Conservation (phyloP, 2,888 invertebrate genomes). For the Drosophila prostipennis region DNA sequence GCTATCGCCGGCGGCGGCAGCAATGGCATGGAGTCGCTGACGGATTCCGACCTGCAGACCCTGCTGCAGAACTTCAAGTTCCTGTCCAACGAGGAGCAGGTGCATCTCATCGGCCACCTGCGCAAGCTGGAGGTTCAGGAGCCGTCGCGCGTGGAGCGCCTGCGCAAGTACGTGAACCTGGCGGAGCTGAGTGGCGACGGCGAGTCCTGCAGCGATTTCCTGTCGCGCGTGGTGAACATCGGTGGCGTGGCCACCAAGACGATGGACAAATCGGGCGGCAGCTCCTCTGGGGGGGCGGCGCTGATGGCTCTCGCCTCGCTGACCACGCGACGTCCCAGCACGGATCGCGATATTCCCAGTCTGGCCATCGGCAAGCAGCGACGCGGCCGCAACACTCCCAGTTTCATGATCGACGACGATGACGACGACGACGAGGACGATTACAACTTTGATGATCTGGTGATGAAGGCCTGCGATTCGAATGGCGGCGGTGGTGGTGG, state of each 20-base stretch:
- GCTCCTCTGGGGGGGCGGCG: slow-evolving; percentile 4
- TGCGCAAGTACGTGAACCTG: slow-evolving; percentile 90
- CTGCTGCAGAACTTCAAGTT: slow-evolving; percentile 92
- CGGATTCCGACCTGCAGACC: slow-evolving; percentile 92
- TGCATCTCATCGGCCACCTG: slow-evolving; percentile 91
- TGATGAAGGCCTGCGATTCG: slow-evolving; percentile 83
- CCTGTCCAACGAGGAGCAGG: slow-evolving; percentile 91
- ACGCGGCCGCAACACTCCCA: slow-evolving; percentile 71
- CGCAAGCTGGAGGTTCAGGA: slow-evolving; percentile 92
- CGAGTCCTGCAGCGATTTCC: slow-evolving; percentile 64
- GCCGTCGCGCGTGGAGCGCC: slow-evolving; percentile 90
- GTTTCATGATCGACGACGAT: slow-evolving; percentile 86
- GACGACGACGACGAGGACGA: slow-evolving; percentile 86
- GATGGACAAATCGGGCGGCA: not conserved
- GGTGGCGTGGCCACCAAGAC: slow-evolving; percentile 27
- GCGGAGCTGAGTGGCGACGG: slow-evolving; percentile 69
- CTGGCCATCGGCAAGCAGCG: slow-evolving; percentile 25
- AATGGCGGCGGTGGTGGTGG: slow-evolving; percentile 16
- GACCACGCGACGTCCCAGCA: slow-evolving; percentile 37
- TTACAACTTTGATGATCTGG: slow-evolving; percentile 91
- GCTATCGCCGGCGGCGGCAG: slow-evolving; percentile 54
- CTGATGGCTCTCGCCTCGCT: slow-evolving; percentile 11
- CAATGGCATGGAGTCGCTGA: slow-evolving; percentile 89
- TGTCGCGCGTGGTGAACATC: slow-evolving; percentile 51
- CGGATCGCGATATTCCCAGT: slow-evolving; percentile 23